phyloP scores from a whole-genome alignment of 2,797 vertebrate species.

The Rhincodon typus region DNA sequence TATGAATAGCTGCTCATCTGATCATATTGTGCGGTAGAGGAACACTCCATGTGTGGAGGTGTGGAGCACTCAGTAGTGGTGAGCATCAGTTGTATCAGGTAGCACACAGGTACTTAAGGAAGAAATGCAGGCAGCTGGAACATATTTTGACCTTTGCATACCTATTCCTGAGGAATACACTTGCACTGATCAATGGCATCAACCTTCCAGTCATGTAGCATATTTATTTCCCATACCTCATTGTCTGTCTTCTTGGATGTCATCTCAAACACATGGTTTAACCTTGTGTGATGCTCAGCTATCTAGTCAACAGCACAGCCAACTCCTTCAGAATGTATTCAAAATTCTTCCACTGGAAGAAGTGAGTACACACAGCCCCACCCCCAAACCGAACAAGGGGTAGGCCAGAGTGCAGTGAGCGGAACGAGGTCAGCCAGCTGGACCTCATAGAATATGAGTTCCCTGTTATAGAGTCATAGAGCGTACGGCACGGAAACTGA shows the following conservation, averaged over 20 bases:
- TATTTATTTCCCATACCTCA: neutral
- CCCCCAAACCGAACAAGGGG: neutral
- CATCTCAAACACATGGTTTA: neutral
- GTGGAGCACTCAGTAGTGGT: neutral
- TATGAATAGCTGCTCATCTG: too few relatives aligned
- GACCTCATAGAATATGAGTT: neutral
- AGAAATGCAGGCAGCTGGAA: neutral
- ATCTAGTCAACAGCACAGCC: neutral
- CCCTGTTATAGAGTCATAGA: too few relatives aligned
- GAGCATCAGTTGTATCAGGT: neutral
- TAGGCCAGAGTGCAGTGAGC: neutral
- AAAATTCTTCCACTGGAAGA: neutral
- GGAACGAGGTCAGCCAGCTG: too few relatives aligned
- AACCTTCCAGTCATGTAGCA: neutral
- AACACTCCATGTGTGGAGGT: neutral
- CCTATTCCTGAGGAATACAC: too few relatives aligned
- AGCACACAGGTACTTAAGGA: neutral
- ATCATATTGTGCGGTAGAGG: neutral
- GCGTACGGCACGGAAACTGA: too few relatives aligned
- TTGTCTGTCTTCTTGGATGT: neutral
- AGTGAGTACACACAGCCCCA: too few relatives aligned
- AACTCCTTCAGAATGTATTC: neutral
- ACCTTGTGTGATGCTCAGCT: neutral
- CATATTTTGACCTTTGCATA: too few relatives aligned
- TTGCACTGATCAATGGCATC: neutral